These are phyloP conservation scores for Microctenopoma stevenorrisi DNA, from an alignment of 2,797 vertebrate genomes.

Conservation along the genomic window DNA sequence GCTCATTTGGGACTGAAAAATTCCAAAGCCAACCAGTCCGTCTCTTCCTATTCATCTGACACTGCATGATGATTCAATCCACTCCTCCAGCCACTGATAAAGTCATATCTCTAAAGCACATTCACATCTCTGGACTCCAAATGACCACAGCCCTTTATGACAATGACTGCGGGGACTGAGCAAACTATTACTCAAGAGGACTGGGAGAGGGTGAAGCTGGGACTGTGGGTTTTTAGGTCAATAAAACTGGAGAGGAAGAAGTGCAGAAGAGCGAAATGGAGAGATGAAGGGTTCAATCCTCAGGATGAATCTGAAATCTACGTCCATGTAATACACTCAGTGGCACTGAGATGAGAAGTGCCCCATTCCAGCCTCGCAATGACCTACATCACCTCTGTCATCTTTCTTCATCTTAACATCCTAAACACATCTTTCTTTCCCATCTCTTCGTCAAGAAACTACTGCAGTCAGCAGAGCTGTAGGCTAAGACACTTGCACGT, in stretches of 20 bases:
- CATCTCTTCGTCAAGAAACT: slow-evolving; percentile 25
- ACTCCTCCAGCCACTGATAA: slow-evolving; percentile 31
- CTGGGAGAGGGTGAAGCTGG: slow-evolving; percentile 21
- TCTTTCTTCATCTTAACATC: slow-evolving; percentile 47
- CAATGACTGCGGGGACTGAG: slow-evolving; percentile 34
- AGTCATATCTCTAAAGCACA: slow-evolving; percentile 37
- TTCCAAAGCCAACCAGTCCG: slow-evolving; percentile 9
- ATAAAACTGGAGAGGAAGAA: slow-evolving; percentile 29
- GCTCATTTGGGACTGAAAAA: slow-evolving; percentile 2
- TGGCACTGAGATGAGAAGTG: slow-evolving; percentile 34
- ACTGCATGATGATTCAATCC: slow-evolving; percentile 52
- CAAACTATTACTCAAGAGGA: slow-evolving; percentile 42
- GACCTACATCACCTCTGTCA: slow-evolving; percentile 56
- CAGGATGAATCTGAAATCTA: slow-evolving; percentile 35
- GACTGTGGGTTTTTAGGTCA: slow-evolving; percentile 66
- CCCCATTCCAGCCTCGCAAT: slow-evolving; percentile 45
- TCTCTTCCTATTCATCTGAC: slow-evolving; percentile 18
- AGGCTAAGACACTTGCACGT: slow-evolving; percentile 15
- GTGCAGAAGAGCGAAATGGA: neutral
- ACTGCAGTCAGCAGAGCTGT: slow-evolving; percentile 38
- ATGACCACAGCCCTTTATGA: slow-evolving; percentile 38
- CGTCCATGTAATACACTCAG: slow-evolving; percentile 21
- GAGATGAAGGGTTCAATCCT: slow-evolving; percentile 22
- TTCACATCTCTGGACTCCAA: slow-evolving; percentile 32
- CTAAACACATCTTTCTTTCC: slow-evolving; percentile 40